These are phyloP conservation scores for Cyanistes caeruleus DNA, from an alignment of 2,113 vertebrate genomes.

Conservation along the genomic window DNA sequence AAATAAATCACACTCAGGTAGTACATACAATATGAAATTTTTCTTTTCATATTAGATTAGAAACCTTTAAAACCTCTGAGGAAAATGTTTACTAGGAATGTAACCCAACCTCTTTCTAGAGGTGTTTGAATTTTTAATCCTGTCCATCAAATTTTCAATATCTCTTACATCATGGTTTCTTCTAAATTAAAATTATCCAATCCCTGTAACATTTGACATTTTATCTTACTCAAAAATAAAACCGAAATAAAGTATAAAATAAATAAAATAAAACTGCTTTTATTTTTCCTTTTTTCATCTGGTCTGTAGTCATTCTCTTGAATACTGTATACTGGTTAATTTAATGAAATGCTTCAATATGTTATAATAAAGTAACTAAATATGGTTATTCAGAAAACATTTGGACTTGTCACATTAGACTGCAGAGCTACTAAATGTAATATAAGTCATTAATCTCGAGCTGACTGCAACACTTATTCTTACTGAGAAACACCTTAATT, in stretches of 20 bases:
- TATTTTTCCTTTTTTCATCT: neutral
- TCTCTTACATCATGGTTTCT: neutral
- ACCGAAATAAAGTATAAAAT: too few relatives aligned
- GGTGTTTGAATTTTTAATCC: neutral
- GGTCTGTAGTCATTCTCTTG: neutral
- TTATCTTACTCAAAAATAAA: neutral
- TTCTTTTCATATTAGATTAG: neutral
- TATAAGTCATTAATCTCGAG: neutral
- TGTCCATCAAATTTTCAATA: neutral
- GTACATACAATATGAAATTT: neutral
- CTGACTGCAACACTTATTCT: neutral
- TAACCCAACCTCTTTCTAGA: accelerated
- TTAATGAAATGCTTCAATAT: neutral
- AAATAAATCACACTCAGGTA: neutral
- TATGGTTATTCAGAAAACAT: neutral
- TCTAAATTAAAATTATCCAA: neutral
- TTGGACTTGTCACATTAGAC: neutral
- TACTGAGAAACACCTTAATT: neutral
- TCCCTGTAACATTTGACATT: neutral
- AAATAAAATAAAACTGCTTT: neutral
- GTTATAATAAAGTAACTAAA: neutral
- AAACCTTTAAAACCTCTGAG: neutral
- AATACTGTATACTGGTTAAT: neutral
- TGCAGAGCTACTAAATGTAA: neutral
- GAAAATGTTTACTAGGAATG: neutral